phyloP scores from a whole-genome alignment of 2,797 vertebrate species.

The Morus bassanus region DNA sequence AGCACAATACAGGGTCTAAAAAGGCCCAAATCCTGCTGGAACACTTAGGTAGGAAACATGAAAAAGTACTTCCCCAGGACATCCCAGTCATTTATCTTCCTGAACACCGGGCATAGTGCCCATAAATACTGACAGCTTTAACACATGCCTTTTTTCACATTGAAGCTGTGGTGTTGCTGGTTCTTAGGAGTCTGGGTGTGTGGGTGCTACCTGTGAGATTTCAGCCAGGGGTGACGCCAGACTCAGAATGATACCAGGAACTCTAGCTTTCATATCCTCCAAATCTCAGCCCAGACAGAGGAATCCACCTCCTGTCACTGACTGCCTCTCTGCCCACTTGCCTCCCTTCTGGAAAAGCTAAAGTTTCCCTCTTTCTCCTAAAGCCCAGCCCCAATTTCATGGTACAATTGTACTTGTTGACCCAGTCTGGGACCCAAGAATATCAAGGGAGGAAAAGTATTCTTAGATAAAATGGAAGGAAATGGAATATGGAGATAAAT shows the following conservation, averaged over 20 bases:
- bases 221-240: background rate
- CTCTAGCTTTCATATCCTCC: background rate
- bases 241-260: background rate
- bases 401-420: background rate
- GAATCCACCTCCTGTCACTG: background rate
- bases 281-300: background rate
- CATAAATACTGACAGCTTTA: background rate
- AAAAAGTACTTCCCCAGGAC: background rate
- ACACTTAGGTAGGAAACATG: background rate
- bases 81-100: background rate
- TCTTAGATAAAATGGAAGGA: background rate
- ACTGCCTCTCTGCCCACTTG: background rate
- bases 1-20: background rate
- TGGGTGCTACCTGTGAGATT: background rate
- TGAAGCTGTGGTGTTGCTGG: background rate
- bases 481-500: background rate
- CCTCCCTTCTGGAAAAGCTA: background rate
- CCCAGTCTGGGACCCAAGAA: background rate
- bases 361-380: background rate
- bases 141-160: background rate
- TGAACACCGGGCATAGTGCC: background rate
- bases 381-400: fast-evolving
- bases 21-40: background rate
- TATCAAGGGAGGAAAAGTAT: fast-evolving
- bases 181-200: background rate